A percentile compares a stretch with the other conserved stretches of the same genome.
Evolutionary conservation across 2,113 vertebrate genomes (phyloP).

Genomic region (Psittacula cyanocephala): DNA sequence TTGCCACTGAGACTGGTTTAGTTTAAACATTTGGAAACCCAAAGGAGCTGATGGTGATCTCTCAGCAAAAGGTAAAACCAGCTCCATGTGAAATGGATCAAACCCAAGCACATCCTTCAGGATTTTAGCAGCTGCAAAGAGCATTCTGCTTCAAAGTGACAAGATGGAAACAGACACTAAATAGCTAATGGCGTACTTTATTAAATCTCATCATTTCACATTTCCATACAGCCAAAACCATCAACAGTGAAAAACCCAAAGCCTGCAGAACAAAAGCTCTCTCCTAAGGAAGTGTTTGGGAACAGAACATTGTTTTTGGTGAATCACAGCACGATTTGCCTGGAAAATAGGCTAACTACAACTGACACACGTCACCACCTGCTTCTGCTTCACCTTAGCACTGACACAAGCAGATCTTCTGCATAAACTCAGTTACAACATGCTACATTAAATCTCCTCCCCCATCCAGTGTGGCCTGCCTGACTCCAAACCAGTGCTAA

Average conservation of each 20-base stretch:
- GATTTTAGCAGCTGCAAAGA: neutral
- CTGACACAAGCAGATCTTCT: neutral
- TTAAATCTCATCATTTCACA: neutral
- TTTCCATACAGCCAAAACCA: neutral
- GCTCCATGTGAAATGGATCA: neutral
- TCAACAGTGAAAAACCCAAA: neutral
- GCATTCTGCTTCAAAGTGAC: neutral
- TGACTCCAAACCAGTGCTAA: neutral
- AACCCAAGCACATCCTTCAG: neutral
- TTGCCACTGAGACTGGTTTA: neutral
- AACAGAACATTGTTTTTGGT: neutral
- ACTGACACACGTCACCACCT: accelerated
- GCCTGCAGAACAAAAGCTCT: neutral
- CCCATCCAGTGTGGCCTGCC: neutral
- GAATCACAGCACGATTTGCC: neutral
- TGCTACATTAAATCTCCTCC: neutral
- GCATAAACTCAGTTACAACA: neutral
- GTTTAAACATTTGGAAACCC: neutral
- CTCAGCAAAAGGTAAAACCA: neutral
- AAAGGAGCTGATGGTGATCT: neutral
- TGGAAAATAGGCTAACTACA: neutral
- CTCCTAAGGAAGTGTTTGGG: neutral
- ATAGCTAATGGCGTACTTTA: neutral
- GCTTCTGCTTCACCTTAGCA: neutral
- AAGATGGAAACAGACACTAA: neutral